A percentile compares a stretch with the other conserved stretches of the same genome.
These are phyloP conservation scores for Drosophila punjabiensis DNA, from an alignment of 1,140 invertebrate genomes.

Conservation along the genomic window DNA sequence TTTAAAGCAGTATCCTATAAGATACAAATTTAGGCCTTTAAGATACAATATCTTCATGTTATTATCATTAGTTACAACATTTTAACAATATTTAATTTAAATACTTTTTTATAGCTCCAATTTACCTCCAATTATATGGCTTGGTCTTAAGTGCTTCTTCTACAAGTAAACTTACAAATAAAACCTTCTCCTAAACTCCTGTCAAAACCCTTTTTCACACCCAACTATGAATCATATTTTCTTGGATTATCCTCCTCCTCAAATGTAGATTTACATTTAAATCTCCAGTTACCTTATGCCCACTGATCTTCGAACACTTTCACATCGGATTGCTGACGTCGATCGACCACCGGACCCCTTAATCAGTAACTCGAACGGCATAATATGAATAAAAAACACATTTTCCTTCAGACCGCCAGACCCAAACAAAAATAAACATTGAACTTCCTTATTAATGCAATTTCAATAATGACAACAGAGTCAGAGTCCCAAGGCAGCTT, in stretches of 20 bases:
- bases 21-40: background rate
- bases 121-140: too few species aligned
- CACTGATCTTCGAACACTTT: slow-evolving; percentile 24
- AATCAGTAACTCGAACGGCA: slow-evolving; percentile 32
- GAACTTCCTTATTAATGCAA: slow-evolving; percentile 82
- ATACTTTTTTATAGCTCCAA: background rate
- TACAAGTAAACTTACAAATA: background rate
- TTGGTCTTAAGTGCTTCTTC: background rate
- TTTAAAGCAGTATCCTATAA: background rate
- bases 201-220: background rate
- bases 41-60: background rate
- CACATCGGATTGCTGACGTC: slow-evolving; percentile 39
- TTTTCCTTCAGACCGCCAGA: slow-evolving; percentile 29
- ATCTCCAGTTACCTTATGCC: slow-evolving; percentile 17
- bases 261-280: background rate
- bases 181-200: background rate
- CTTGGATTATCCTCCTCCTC: background rate
- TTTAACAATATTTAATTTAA: background rate
- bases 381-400: slow-evolving; percentile 27
- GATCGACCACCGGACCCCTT: slow-evolving; percentile 24
- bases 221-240: background rate
- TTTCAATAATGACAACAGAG: slow-evolving; percentile 71
- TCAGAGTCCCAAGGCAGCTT: slow-evolving; percentile 31
- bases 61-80: background rate
- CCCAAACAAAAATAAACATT: slow-evolving; percentile 76